Percentiles rank a stretch among this genome's conserved stretches.
These are phyloP conservation scores for Psettodes erumei DNA, from an alignment of 2,113 vertebrate genomes.

Conservation along the genomic window DNA sequence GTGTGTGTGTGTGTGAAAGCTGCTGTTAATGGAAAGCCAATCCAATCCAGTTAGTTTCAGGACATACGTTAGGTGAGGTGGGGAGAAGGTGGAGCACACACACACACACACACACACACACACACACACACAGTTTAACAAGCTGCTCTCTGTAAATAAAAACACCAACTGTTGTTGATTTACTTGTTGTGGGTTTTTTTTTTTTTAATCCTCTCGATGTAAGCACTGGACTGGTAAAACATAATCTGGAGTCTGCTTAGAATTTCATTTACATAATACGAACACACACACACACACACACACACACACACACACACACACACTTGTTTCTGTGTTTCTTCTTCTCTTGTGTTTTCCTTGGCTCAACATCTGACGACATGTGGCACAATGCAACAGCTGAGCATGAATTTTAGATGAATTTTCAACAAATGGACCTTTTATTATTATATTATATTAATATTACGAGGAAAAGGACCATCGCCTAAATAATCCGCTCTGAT, in stretches of 20 bases:
- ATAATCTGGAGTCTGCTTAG: constrained; percentile 4
- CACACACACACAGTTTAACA: too few species aligned
- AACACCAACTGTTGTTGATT: constrained; percentile 34
- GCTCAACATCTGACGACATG: background rate
- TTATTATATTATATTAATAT: too few species aligned
- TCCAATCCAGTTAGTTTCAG: too few species aligned
- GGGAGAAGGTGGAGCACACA: too few species aligned
- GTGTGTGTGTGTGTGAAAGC: background rate
- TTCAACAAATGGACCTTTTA: too few species aligned
- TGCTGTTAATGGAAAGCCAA: background rate
- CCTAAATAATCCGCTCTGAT: too few species aligned
- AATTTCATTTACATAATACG: background rate
- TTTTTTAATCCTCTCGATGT: constrained; percentile 33
- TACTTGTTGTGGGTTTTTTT: constrained; percentile 12
- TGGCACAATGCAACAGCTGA: constrained; percentile 7
- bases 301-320: background rate
- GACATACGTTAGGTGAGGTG: too few species aligned
- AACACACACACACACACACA: background rate
- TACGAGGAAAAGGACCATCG: too few species aligned
- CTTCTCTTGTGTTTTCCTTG: background rate
- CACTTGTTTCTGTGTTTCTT: background rate
- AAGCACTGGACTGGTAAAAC: constrained; percentile 11
- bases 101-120: too few species aligned
- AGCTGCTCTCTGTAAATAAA: constrained; percentile 17
- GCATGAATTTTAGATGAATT: constrained; percentile 6